A percentile compares a stretch with the other conserved stretches of the same genome.
phyloP scores from a whole-genome alignment of 2,888 invertebrate species.

The Hirtodrosophila histrioides region DNA sequence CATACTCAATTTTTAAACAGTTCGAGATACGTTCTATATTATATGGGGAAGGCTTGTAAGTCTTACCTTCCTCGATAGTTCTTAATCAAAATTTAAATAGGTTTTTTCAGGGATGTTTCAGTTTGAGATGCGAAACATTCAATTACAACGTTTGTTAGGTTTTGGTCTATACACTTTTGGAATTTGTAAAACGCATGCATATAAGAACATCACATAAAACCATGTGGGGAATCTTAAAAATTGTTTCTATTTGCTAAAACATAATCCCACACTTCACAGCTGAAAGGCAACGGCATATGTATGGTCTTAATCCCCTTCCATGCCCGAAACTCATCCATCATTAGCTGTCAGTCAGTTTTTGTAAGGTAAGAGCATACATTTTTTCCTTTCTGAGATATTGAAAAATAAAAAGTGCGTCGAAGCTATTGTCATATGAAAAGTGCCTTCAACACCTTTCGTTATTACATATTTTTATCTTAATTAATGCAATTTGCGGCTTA shows the following conservation, averaged over 20 bases:
- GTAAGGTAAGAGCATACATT: slow-evolving; percentile 6
- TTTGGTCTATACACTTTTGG: no score
- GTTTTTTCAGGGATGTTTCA: no score
- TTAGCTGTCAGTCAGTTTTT: slow-evolving; percentile 66
- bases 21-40: no score
- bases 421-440: slow-evolving; percentile 16
- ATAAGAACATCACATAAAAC: neutral
- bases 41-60: no score
- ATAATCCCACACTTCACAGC: slow-evolving; percentile 25
- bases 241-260: slow-evolving; percentile 11
- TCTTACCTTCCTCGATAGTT: no score
- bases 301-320: slow-evolving; percentile 53
- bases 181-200: neutral
- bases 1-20: no score
- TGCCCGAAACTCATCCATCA: slow-evolving; percentile 72
- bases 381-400: slow-evolving; percentile 7
- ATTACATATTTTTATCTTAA: slow-evolving; percentile 36
- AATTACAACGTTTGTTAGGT: no score
- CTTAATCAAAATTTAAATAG: no score
- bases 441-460: slow-evolving; percentile 13
- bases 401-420: slow-evolving; percentile 14
- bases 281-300: slow-evolving; percentile 40
- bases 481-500: slow-evolving; percentile 45
- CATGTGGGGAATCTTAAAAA: slow-evolving; percentile 8
- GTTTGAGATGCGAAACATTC: no score